Evolutionary conservation across 2,797 vertebrate genomes (phyloP), one percentile per base, ranked within the genome.

Genomic region (Catostomus latipinnis): DNA sequence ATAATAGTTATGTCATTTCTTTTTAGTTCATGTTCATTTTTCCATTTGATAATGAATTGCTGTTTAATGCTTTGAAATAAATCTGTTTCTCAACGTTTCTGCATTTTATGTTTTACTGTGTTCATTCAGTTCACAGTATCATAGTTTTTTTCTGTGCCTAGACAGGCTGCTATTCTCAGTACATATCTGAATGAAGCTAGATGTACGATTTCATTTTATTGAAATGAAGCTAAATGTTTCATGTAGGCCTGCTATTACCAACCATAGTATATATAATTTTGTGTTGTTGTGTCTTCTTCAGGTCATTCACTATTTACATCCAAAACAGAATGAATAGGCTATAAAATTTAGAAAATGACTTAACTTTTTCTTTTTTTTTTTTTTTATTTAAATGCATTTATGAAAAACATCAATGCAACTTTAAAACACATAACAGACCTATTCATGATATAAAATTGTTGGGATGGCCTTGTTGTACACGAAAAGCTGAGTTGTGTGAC

Each of bases 11-110:
- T 34, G 34, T 16, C 6, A 16, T 16, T 14, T 57, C 5, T 54
- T 58, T 13, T 60, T 2, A 48, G 14, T 58, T 60, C 13, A 16
- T 13, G 13, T 48, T 71, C 6, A 48, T 58, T 48, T 72, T 54
- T 1, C 14, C 0, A 13, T 8, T 18, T 58, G 13, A 13, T 49
- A 7, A 34, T 52, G 12, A n/a, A 43, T 11, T 52, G 1, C 9
- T 4, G 6, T 53, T 52, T 52, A 13, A 14, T 74, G 58, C 18
- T 63, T 74, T 34, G 63, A 43, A 63, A 52, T 43, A 74, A 72
- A 60, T 72, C 1, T 0, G 7, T 60, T 16, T 65, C 10, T 54
- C 14, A 7, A 13, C 12, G 62, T 46, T 65, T 65, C 43, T 14
- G 43, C 12, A 0, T 65, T 65, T 65, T 68, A 8, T 18, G 7